Conservation (phyloP, 2,888 invertebrate species). For the Pseudeuparius sepicola region DNA sequence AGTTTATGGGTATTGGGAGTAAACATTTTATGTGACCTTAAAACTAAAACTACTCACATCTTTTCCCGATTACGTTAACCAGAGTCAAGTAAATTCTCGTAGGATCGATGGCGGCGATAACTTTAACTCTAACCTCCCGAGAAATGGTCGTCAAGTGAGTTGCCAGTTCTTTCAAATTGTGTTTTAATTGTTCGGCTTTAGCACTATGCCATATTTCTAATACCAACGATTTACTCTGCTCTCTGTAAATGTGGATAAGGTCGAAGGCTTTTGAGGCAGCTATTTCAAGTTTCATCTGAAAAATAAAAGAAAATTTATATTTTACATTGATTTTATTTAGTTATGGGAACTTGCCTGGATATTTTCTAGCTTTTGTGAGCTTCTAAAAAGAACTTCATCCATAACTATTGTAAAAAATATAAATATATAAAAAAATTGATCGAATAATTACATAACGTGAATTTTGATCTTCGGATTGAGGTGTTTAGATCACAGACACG, state of each 20-base stretch:
- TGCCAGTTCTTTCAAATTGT: slow-evolving; percentile 25
- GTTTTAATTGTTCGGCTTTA: slow-evolving; percentile 25
- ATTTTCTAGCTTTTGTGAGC: slow-evolving; percentile 34
- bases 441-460: too few species aligned
- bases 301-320: slow-evolving; percentile 9
- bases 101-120: slow-evolving; percentile 26
- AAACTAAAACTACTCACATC: slow-evolving; percentile 28
- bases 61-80: slow-evolving; percentile 27
- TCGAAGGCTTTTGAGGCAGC: slow-evolving; percentile 32
- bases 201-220: slow-evolving; percentile 29
- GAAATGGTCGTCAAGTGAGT: slow-evolving; percentile 24
- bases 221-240: slow-evolving; percentile 26
- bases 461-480: too few species aligned
- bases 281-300: slow-evolving; percentile 32
- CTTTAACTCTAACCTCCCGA: slow-evolving; percentile 24
- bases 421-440: too few species aligned
- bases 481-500: too few species aligned
- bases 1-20: too few species aligned
- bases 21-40: slow-evolving; percentile 1
- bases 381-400: slow-evolving; percentile 35
- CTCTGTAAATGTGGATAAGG: slow-evolving; percentile 27
- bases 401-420: too few species aligned
- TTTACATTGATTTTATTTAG: neutral
- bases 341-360: slow-evolving; percentile 30
- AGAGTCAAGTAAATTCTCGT: slow-evolving; percentile 28